A percentile compares a stretch with the other conserved stretches of the same genome.
Conservation (phyloP, 2,888 invertebrate genomes). For the Lasioglossum pauxillum region DNA sequence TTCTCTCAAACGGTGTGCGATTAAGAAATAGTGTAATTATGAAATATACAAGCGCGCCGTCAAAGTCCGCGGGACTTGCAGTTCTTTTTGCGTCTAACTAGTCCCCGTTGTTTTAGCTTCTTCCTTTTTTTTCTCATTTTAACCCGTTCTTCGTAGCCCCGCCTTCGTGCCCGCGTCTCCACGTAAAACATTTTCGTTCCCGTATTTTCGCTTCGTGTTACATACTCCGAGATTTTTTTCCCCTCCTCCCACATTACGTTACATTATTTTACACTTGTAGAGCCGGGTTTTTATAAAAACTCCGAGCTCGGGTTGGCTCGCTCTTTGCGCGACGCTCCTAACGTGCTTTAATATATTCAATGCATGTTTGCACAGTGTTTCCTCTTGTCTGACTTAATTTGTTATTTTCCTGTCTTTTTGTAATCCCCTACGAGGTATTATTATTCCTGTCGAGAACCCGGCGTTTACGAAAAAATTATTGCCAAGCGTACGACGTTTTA, state of each 20-base stretch:
- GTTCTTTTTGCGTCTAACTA: background rate
- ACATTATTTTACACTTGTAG: background rate
- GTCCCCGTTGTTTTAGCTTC: background rate
- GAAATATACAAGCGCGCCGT: background rate
- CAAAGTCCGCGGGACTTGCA: background rate
- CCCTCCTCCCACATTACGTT: background rate
- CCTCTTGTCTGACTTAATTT: background rate
- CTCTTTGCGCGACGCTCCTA: background rate
- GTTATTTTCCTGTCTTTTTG: background rate
- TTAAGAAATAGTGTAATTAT: conserved; percentile 1
- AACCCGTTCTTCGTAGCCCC: background rate
- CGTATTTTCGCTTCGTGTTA: conserved; percentile 10
- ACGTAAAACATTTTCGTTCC: conserved; percentile 1
- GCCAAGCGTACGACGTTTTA: background rate
- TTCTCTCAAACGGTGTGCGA: background rate
- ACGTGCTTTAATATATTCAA: background rate
- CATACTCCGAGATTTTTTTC: background rate
- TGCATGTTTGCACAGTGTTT: background rate
- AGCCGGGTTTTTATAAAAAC: background rate
- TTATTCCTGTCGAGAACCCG: background rate
- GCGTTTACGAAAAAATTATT: background rate
- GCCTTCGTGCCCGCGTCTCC: background rate
- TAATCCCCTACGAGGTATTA: background rate
- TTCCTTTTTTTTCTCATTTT: background rate
- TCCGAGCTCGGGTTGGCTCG: background rate